Evolutionary conservation across 2,113 vertebrate genomes (phyloP), one percentile per base, ranked within the genome.

Genomic region (Thalassoma bifasciatum): DNA sequence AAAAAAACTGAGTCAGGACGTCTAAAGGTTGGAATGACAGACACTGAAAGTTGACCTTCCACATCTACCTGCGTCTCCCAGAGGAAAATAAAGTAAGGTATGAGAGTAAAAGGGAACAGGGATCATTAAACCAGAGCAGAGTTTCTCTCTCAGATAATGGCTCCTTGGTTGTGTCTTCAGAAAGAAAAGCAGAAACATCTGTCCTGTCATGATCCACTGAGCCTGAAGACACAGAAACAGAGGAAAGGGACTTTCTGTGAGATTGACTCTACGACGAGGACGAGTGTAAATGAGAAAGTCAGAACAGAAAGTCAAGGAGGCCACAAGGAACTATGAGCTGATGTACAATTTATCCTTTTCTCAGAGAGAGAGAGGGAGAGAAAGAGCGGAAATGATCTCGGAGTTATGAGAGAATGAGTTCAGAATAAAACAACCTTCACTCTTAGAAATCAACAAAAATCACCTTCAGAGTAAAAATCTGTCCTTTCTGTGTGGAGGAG

Each of bases 401-500:
- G 10, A 0, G 14, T n/a, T 46, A 5, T 56, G 24, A 61, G 26
- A 49, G 38, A 65, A 7, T 22, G 5, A 23, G 21, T 10, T 26
- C 9, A 66, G 1, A 30, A 23, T 26, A 59, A 57, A 49, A 49
- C 5, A 0, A 42, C 37, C 7, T 21, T 75, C 14, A 11, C 24
- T 4, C 40, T 13, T 5, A 4, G 12, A 10, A 22, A 61, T 51
- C 40, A 40, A 62, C 21, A 67, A 40, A 40, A 60, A 59, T 54
- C 46, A 53, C 26, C 46, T 3, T 19, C 30, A 61, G 44, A 14
- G 23, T 14, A 38, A n/a, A 57, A 47, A 59, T 70, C 37, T 59
- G 19, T 42, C 44, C 52, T 21, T 50, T 51, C 14, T 47, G 36
- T 53, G 47, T 53, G 47, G 22, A 53, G 75, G 52, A 63, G 14